Conservation (phyloP, 1,140 invertebrate genomes). For the Oreohelix idahoensis region DNA sequence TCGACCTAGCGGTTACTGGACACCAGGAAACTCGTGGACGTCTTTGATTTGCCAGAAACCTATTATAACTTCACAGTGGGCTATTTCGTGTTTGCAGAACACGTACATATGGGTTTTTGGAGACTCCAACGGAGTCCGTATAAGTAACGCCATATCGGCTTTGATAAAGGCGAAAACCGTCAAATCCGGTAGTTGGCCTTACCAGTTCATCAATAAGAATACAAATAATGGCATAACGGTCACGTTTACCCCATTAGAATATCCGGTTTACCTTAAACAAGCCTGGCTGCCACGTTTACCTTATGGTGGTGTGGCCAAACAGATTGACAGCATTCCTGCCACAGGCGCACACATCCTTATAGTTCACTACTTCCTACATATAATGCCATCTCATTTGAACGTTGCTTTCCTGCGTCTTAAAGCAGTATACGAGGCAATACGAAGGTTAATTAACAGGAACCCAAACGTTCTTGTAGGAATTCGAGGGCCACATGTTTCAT, state of each 20-base stretch:
- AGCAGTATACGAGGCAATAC: not conserved
- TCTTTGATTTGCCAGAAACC: not conserved
- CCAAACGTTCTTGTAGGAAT: constrained; percentile 3
- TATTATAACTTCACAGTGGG: not conserved
- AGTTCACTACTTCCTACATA: constrained; percentile 26
- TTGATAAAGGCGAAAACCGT: too few relatives aligned
- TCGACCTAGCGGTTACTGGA: constrained; percentile 13
- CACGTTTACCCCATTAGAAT: not conserved
- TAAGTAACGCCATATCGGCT: not conserved
- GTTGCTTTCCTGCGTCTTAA: not conserved
- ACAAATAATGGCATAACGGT: not conserved
- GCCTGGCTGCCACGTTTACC: not conserved
- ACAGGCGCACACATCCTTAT: constrained; percentile 11
- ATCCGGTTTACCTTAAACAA: not conserved
- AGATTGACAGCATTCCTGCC: not conserved
- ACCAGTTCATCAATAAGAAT: not conserved
- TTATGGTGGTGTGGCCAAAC: not conserved
- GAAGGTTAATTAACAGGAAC: constrained; percentile 1
- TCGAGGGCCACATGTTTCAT: constrained; percentile 17
- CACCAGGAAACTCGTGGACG: not conserved
- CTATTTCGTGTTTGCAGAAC: not conserved
- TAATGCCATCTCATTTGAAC: not conserved
- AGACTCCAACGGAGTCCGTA: constrained; percentile 16
- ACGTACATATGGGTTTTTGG: constrained; percentile 6
- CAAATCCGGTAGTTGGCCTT: not conserved